Conservation (phyloP, 92 coral and sea anemone genomes). For the Epizoanthus illoricatus region DNA sequence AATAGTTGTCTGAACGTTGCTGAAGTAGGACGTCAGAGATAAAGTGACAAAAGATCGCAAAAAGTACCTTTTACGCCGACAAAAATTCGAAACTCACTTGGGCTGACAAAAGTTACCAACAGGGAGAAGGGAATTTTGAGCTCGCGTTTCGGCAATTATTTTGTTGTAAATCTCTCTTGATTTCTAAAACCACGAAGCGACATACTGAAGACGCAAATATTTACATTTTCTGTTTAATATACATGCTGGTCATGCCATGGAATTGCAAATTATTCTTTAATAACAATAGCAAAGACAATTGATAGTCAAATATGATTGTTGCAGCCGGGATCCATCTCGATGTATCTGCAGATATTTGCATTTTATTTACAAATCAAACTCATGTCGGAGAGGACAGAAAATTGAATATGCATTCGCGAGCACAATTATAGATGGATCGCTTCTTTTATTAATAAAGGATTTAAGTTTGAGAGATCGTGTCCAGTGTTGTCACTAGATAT, state of each 20-base stretch:
- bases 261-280: slow-evolving; percentile 19
- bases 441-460: slow-evolving; percentile 14
- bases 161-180: neutral
- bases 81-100: too few relatives aligned
- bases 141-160: slow-evolving; percentile 2
- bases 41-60: too few relatives aligned
- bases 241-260: neutral
- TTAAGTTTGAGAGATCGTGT: neutral
- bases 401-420: neutral
- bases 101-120: too few relatives aligned
- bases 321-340: neutral
- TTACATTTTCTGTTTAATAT: slow-evolving; percentile 3
- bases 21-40: too few relatives aligned
- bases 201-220: slow-evolving; percentile 4
- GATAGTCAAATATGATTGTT: slow-evolving; percentile 19
- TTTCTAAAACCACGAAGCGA: neutral
- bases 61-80: too few relatives aligned
- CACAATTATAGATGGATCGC: neutral
- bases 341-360: slow-evolving; percentile 21
- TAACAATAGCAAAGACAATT: slow-evolving; percentile 22
- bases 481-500: slow-evolving; percentile 18
- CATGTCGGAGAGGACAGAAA: neutral
- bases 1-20: too few relatives aligned
- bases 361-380: slow-evolving; percentile 14
- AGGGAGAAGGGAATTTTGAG: neutral